Evolutionary conservation across 2,888 invertebrate species (phyloP).

Genomic region (Agonum fuliginosum): DNA sequence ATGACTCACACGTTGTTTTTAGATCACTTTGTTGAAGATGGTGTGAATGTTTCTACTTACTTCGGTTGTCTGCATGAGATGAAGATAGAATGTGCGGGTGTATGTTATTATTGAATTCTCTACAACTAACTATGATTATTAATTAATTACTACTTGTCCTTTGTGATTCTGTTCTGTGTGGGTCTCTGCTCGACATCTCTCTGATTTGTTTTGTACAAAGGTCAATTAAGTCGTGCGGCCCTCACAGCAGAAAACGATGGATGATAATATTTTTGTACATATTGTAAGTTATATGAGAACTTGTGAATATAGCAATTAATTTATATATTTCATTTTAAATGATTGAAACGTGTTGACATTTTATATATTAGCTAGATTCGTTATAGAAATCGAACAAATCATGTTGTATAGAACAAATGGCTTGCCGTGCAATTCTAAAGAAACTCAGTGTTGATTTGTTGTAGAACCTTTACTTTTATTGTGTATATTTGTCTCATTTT

Average conservation of each 20-base stretch:
- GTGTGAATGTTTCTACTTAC: conserved; percentile 14
- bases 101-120: conserved; percentile 34
- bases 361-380: conserved; percentile 71
- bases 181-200: conserved; percentile 59
- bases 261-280: conserved; percentile 76
- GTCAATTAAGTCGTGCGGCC: conserved; percentile 72
- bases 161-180: conserved; percentile 35
- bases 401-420: conserved; percentile 73
- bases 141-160: conserved; percentile 26
- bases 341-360: conserved; percentile 73
- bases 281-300: conserved; percentile 73
- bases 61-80: neutral
- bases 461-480: conserved; percentile 67
- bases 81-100: conserved; percentile 4
- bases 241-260: conserved; percentile 70
- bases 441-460: conserved; percentile 65
- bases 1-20: conserved; percentile 57
- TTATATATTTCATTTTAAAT: conserved; percentile 73
- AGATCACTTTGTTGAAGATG: conserved; percentile 54
- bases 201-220: conserved; percentile 73
- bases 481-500: conserved; percentile 62
- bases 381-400: conserved; percentile 72
- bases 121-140: conserved; percentile 36
- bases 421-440: conserved; percentile 71
- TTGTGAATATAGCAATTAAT: conserved; percentile 73